Evolutionary conservation across 2,797 vertebrate species (phyloP).

Genomic region (Brachyalestes nurse): DNA sequence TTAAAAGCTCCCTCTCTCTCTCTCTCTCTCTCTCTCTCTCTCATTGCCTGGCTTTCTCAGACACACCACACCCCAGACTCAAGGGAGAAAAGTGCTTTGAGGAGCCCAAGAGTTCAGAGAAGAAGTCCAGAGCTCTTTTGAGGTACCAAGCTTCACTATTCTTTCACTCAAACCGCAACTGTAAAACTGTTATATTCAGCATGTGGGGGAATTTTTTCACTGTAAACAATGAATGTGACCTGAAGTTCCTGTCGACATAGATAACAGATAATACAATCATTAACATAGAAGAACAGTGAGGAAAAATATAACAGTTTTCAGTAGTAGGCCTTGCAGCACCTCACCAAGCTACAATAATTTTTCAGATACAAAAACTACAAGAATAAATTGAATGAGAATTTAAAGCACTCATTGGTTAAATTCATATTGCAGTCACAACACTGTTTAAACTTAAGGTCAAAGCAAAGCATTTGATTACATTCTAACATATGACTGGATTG

Average conservation of each 20-base stretch:
- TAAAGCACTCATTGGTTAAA: neutral
- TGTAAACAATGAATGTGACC: neutral
- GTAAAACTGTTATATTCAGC: neutral
- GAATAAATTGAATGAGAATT: too few species aligned
- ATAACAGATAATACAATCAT: neutral
- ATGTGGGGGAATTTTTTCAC: neutral
- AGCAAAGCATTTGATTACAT: neutral
- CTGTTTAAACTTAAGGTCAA: neutral
- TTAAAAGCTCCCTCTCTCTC: constrained; percentile 3
- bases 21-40: constrained; percentile 67
- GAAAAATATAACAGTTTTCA: too few species aligned
- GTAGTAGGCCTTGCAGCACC: too few species aligned
- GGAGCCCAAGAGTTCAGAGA: constrained; percentile 90
- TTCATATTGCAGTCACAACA: too few species aligned
- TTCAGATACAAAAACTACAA: too few species aligned
- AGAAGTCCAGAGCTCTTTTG: constrained; percentile 87
- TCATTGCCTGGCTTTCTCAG: constrained; percentile 73
- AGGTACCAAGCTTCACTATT: constrained; percentile 75
- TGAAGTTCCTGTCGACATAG: neutral
- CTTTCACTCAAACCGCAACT: neutral
- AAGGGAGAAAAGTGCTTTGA: constrained; percentile 90
- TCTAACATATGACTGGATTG: neutral
- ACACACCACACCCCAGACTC: constrained; percentile 85
- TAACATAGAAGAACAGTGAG: neutral
- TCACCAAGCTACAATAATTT: too few species aligned